Base-by-base conservation (phyloP, 1,140 invertebrate genomes). In the Mesaphorura yosii region DNA sequence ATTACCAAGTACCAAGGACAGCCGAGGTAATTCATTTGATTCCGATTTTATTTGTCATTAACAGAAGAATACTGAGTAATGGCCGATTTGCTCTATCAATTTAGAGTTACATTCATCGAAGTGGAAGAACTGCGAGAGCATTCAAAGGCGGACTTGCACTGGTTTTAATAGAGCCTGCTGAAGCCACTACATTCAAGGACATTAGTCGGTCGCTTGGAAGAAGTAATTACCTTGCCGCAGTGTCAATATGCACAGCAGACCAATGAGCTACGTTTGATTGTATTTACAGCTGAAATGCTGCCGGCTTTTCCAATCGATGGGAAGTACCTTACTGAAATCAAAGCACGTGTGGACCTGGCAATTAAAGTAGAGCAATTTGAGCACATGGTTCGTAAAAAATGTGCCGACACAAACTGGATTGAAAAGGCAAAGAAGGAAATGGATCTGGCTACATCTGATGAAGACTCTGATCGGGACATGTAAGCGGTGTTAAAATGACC, bases 1-100 rank as follows among this genome's bases (percentile, higher is more conserved):
- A 99, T 70, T 98, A 96, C 73, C 92, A 98, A 73, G 86, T 94
- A 6, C 94, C 95, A 0, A 77, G 82, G 64, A 96, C 92, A 17
- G 84, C 87, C 27, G 93, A 98, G 74, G 84, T 86, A 66, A 54
- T 41, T 62, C 20, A 47, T 48, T 58, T n/a, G n/a, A n/a, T n/a
- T n/a, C n/a, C n/a, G n/a, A n/a, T 46, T 48, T 7, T 53, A n/a
- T 38, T 7, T 29, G 64, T n/a, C 12, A 10, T 52, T 4, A 34
- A 44, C 4, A 4, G 14, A 38, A 31, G 15, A 44, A 34, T 41
- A 15, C 2, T 28, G 19, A 39, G 26, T 25, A 19, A 7, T 10
- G n/a, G 10, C n/a, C n/a, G n/a, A 34, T 34, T 34, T 34, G n/a
- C n/a, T 34, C n/a, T 34, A 10, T 34, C 10, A 34, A 10, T 72